Evolutionary conservation across 2,113 vertebrate genomes (phyloP), one percentile per base, ranked within the genome.

Genomic region (Channa argus): DNA sequence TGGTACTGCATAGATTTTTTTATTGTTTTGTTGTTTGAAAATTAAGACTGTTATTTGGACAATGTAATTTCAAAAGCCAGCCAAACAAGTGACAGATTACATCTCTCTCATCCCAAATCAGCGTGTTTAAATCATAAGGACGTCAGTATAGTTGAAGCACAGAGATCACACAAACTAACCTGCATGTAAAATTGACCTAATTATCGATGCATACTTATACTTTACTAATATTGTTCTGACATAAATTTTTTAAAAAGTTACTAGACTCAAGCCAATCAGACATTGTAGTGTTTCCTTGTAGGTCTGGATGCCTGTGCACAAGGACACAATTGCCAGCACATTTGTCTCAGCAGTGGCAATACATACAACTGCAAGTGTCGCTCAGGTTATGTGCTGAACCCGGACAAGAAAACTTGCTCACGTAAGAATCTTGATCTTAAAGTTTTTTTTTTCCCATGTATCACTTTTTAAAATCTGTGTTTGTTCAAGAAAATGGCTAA

Each of bases 321-420:
- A 37, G 92, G 91, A 90, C 95, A 94, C 3, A 89, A 88, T 11
- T 97, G 96, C 64, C 91, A 96, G 61, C 96, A 96, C 10, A 75
- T 95, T 67, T 96, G 95, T 79, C 91, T 95, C 78, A 94, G 80
- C 38, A 93, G 53, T 13, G 88, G 88, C 0, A 83, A 83, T 12
- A 95, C 88, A 0, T 93, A 94, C 39, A 67, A 69, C 71, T 96
- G 96, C 77, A 86, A 89, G 77, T 97, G 96, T 91, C 89, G 60
- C 0, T 73, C 83, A 8, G 95, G 95, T 8, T 96, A 95, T 15
- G 62, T 87, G 37, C 73, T 97, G 83, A 96, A 96, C 59, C 65
- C 85, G 43, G 95, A 97, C 78, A 66, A 86, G 85, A 96, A 94
- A 87, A 96, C 94, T 0, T 97, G 96, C 74, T 94, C 95, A 80